phyloP scores from a whole-genome alignment of 2,797 vertebrate genomes.

The Onychomys leucogaster region DNA sequence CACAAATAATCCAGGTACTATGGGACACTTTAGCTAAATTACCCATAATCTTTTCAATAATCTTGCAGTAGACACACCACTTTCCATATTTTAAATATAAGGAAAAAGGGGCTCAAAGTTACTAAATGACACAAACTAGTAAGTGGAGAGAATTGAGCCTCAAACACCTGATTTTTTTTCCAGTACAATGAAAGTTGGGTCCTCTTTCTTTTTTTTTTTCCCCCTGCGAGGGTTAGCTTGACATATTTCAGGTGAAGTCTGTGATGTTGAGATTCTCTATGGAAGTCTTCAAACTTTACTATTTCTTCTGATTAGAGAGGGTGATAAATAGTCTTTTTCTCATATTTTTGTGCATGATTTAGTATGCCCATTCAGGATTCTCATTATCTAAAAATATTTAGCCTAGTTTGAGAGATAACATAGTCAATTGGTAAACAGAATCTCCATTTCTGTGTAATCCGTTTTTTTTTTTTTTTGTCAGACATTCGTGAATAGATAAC shows the following conservation, averaged over 20 bases:
- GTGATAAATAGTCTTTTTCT: background rate
- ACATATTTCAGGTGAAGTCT: background rate
- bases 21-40: background rate
- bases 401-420: conserved; percentile 39
- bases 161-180: background rate
- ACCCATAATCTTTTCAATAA: background rate
- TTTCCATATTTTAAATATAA: background rate
- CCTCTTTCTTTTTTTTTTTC: background rate
- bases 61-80: background rate
- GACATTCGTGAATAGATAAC: conserved; percentile 16
- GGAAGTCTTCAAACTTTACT: background rate
- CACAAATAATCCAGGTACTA: background rate
- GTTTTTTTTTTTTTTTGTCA: conserved; percentile 19
- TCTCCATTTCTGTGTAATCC: background rate
- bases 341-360: background rate
- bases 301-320: background rate
- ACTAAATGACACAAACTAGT: background rate
- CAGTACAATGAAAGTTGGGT: background rate
- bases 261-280: background rate
- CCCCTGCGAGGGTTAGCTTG: background rate
- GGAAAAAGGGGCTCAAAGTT: background rate
- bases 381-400: conserved; percentile 59
- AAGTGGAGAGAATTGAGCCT: background rate
- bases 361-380: background rate
- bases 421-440: conserved; percentile 49